Evolutionary conservation across 2,113 vertebrate species (phyloP).

Genomic region (Dromas ardeola): DNA sequence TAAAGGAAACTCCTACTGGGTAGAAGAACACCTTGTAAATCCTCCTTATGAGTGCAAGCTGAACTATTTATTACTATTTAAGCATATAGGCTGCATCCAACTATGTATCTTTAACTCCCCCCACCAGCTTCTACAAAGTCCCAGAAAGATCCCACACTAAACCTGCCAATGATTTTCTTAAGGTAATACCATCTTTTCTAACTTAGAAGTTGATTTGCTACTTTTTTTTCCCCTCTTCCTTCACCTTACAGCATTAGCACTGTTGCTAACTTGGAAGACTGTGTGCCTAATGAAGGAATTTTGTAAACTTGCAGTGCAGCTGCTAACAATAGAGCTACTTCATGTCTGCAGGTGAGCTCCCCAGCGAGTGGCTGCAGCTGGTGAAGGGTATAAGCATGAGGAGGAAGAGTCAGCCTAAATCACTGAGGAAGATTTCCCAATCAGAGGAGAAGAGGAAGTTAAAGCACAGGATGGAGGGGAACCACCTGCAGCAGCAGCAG

Average conservation of each 20-base stretch:
- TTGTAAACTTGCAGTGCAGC: not conserved
- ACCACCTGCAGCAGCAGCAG: not conserved
- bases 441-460: not conserved
- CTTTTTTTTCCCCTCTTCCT: not conserved
- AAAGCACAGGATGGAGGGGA: not conserved
- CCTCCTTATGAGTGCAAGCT: not conserved
- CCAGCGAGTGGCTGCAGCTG: not conserved
- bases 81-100: not conserved
- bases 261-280: not conserved
- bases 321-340: not conserved
- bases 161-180: not conserved
- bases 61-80: slow-evolving; percentile 30
- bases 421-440: not conserved
- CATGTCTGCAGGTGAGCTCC: not conserved
- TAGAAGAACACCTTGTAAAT: not conserved
- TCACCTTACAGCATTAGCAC: not conserved
- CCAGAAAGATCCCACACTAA: not conserved
- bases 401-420: not conserved
- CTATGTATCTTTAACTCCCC: slow-evolving; percentile 1
- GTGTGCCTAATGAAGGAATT: not conserved
- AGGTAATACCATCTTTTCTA: not conserved
- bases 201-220: not conserved
- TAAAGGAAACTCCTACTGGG: not conserved
- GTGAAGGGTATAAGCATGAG: not conserved
- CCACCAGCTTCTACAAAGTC: not conserved